Conservation (phyloP, 2,797 vertebrate genomes). For the Benthosema pterotum region DNA sequence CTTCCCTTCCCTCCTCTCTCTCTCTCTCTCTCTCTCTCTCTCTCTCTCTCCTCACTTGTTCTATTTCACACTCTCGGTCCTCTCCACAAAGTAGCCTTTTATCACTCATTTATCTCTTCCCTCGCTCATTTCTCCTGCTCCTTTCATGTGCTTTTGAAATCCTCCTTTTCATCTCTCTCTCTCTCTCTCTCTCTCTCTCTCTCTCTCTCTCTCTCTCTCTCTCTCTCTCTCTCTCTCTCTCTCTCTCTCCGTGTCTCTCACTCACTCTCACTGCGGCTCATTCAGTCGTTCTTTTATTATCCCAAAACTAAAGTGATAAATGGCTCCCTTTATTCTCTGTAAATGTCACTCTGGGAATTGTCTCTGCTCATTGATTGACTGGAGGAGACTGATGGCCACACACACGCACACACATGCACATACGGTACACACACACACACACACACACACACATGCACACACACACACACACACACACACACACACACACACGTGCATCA, state of each 20-base stretch:
- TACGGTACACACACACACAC: constrained; percentile 30
- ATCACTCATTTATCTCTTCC: constrained; percentile 78
- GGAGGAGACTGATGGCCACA: constrained; percentile 66
- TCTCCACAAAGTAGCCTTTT: constrained; percentile 77
- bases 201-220: neutral
- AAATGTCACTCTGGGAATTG: constrained; percentile 78
- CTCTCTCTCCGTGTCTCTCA: constrained; percentile 31
- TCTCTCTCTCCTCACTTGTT: constrained; percentile 73
- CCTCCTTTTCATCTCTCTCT: constrained; percentile 70
- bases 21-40: too few species aligned
- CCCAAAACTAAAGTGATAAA: constrained; percentile 79
- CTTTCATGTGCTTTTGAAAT: constrained; percentile 80
- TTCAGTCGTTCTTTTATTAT: constrained; percentile 79
- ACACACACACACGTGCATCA: neutral
- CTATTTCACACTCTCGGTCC: constrained; percentile 72
- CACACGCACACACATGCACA: constrained; percentile 49
- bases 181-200: constrained; percentile 34
- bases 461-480: neutral
- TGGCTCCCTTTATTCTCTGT: constrained; percentile 76
- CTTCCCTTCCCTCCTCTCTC: constrained; percentile 60
- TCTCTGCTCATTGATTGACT: constrained; percentile 78
- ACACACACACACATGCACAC: neutral
- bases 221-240: constrained; percentile 40
- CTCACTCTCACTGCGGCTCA: constrained; percentile 47
- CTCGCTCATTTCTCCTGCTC: constrained; percentile 75